These are phyloP conservation scores for Gymnothorax reevesii DNA, from an alignment of 2,797 vertebrate genomes.

Conservation along the genomic window DNA sequence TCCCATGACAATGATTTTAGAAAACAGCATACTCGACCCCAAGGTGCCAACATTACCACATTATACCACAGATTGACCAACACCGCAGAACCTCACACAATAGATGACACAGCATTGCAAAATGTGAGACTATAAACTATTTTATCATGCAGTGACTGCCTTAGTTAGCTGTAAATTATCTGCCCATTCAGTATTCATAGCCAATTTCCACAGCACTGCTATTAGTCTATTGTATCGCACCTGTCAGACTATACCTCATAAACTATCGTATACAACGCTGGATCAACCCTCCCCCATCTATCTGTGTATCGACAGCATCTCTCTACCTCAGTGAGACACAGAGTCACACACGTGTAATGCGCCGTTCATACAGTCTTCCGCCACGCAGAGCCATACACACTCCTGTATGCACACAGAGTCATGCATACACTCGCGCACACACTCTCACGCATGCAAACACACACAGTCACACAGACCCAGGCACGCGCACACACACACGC, in stretches of 20 bases:
- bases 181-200: neutral
- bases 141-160: neutral
- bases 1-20: neutral
- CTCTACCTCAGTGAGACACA: no score
- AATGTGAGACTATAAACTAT: neutral
- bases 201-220: neutral
- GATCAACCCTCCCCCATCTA: neutral
- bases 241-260: conserved; percentile 2
- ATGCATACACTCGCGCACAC: neutral
- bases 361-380: neutral
- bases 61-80: neutral
- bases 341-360: no score
- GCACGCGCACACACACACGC: neutral
- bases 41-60: neutral
- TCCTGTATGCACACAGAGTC: neutral
- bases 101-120: neutral
- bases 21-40: neutral
- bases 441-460: neutral
- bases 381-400: neutral
- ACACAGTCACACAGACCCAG: neutral
- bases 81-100: neutral
- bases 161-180: neutral
- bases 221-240: neutral
- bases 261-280: neutral
- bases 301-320: neutral